These are phyloP conservation scores for Pteria penguin DNA, from an alignment of 2,888 invertebrate genomes.

Conservation along the genomic window DNA sequence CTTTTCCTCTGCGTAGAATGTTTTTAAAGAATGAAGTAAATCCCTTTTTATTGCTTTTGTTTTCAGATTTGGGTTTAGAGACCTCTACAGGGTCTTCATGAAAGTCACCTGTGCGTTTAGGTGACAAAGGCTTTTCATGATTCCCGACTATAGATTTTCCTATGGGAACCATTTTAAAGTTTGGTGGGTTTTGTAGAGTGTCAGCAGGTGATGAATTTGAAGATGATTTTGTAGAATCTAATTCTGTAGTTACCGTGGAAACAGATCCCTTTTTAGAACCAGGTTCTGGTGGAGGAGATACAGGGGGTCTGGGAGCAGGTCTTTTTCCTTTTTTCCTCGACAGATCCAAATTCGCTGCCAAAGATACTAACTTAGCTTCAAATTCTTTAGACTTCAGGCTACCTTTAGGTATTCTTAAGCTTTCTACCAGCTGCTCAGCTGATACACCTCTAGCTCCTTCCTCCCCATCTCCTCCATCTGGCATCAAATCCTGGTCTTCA, in stretches of 20 bases:
- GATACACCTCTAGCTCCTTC: slow-evolving; percentile 11
- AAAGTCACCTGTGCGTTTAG: slow-evolving; percentile 35
- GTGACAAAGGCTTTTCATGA: slow-evolving; percentile 29
- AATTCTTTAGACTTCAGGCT: slow-evolving; percentile 64
- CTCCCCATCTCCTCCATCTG: slow-evolving; percentile 24
- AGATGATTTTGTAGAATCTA: slow-evolving; percentile 3
- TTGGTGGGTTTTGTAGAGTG: slow-evolving; percentile 58
- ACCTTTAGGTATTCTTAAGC: slow-evolving; percentile 40
- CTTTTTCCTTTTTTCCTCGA: slow-evolving; percentile 65
- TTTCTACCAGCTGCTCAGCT: slow-evolving; percentile 21
- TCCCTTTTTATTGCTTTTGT: slow-evolving; percentile 38
- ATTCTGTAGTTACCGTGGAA: slow-evolving; percentile 6
- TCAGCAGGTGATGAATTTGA: slow-evolving; percentile 34
- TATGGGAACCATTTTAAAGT: slow-evolving; percentile 71
- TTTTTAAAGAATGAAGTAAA: slow-evolving; percentile 70
- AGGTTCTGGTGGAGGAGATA: slow-evolving; percentile 63
- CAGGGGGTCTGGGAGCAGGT: slow-evolving; percentile 69
- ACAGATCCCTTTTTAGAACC: slow-evolving; percentile 6
- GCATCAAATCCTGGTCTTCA: slow-evolving; percentile 40
- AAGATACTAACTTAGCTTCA: slow-evolving; percentile 68
- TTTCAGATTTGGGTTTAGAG: slow-evolving; percentile 13
- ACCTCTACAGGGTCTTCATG: slow-evolving; percentile 30
- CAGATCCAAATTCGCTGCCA: slow-evolving; percentile 67
- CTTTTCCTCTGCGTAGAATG: slow-evolving; percentile 63
- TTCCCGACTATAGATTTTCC: slow-evolving; percentile 62